Base-by-base conservation (phyloP, 2,113 vertebrate genomes). In the Myodes glareolus region DNA sequence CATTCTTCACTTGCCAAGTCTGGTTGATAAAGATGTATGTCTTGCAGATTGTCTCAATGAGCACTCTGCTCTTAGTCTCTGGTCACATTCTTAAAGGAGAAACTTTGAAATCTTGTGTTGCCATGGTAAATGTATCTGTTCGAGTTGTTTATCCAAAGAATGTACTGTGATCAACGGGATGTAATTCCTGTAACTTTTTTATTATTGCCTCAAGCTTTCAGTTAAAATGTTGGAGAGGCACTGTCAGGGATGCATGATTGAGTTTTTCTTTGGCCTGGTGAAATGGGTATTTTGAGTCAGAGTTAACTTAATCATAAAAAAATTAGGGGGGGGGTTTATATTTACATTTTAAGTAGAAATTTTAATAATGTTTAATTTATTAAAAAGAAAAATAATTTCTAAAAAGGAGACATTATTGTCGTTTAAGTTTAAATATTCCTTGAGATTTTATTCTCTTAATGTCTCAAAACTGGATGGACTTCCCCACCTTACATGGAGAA, bases 371-470 rank as follows among this genome's bases (percentile, higher is more conserved):
- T 73, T 73, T 73, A 73, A 73, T 73, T 73, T 73, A 39, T 73
- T 39, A 73, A 72, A 72, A 70, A 72, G 70, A 29, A 72, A n/a
- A 72, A 72, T 72, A 17, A n/a, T n/a, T 70, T 72, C 68, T n/a
- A 72, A n/a, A 72, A 39, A 73, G 23, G 19, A 39, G 21, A 73
- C 25, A 39, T 73, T 92, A 50, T 76, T 52, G n/a, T 47, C 84
- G 80, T 33, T n/a, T 50, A 63, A 8, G 6, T 75, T 77, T 95
- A 91, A 52, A 63, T 82, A 29, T 4, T 6, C 5, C 31, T 21
- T 89, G 81, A 91, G 21, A 89, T 88, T 94, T 84, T 5, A 72
- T 92, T 97, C 4, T 36, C 33, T 65, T 33, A 90, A 31, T 33
- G 29, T 78, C 80, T 97, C 63, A 93, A 27, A 92, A 88, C 13